These are phyloP conservation scores for Heliocidaris erythrogramma DNA, from an alignment of 35 echinoderm and acorn worm genomes.

Conservation along the genomic window DNA sequence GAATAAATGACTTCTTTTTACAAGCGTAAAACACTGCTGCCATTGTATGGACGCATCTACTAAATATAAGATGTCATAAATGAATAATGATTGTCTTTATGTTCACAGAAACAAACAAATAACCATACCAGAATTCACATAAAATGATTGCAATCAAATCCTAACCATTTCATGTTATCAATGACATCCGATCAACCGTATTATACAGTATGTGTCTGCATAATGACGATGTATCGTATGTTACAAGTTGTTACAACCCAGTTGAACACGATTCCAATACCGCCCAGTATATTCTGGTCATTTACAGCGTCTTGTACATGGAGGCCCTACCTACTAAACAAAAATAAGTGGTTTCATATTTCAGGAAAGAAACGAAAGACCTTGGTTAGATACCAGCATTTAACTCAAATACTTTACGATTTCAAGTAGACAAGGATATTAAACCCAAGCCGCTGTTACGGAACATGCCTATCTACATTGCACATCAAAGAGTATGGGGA, in stretches of 20 bases:
- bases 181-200: neutral
- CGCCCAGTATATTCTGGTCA: neutral
- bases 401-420: constrained; percentile 10
- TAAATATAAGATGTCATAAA: no score
- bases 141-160: neutral
- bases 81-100: no score
- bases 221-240: neutral
- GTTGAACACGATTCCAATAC: neutral
- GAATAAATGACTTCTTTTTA: no score
- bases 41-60: no score
- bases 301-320: neutral
- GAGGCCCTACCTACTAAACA: neutral
- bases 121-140: no score
- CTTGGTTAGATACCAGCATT: constrained; percentile 29
- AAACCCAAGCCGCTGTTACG: neutral
- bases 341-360: constrained; percentile 28
- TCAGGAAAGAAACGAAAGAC: constrained; percentile 19
- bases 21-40: no score
- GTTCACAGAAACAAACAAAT: no score
- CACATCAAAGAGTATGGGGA: neutral
- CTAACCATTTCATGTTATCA: neutral
- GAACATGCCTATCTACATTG: neutral
- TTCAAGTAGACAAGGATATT: neutral
- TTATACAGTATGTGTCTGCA: neutral
- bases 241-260: neutral